Evolutionary conservation across 2,797 vertebrate species (phyloP), one percentile per base, ranked within the genome.

Genomic region (Sebastes flavidus): DNA sequence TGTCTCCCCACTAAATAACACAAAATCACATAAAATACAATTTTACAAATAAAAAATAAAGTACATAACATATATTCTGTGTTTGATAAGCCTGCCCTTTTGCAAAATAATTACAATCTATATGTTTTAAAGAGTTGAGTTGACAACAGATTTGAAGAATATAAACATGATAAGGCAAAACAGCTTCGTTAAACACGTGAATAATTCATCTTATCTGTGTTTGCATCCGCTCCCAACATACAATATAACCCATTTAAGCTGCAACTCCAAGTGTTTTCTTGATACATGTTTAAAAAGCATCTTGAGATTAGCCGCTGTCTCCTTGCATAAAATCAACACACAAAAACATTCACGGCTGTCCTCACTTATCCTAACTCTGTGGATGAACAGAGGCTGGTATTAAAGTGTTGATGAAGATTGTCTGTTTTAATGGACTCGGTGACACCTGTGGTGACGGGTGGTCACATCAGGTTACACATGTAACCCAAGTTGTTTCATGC

Each of bases 161-260:
- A 29, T 77, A 42, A n/a, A 80, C 58, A 61, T 34, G 20, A 66
- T 91, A 90, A 93, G 85, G 92, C 88, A 90, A 90, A 89, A 82
- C 60, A 87, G 56, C 58, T 78, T 77, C 80, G 60, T 82, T 79
- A 66, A 82, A 84, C 75, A 73, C 36, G 4, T 79, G 36, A 55
- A 46, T 24, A 68, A 61, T 38, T 75, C 3, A 55, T 72, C 16
- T 77, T 5, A 49, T 24, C 46, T 72, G 77, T n/a, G 70, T 75
- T 79, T 55, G 60, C 52, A 80, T 80, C 63, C 55, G 42, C 30
- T 63, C 25, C 36, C 7, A 62, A 38, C 29, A 49, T 16, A 60
- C 2, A 27, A 38, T 6, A 60, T 2, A 27, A 32, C 20, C 5
- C 2, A 46, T 59, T 62, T 55, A 63, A 67, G 60, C 42, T 32